phyloP scores from a whole-genome alignment of 2,113 vertebrate species.

The Ondatra zibethicus region DNA sequence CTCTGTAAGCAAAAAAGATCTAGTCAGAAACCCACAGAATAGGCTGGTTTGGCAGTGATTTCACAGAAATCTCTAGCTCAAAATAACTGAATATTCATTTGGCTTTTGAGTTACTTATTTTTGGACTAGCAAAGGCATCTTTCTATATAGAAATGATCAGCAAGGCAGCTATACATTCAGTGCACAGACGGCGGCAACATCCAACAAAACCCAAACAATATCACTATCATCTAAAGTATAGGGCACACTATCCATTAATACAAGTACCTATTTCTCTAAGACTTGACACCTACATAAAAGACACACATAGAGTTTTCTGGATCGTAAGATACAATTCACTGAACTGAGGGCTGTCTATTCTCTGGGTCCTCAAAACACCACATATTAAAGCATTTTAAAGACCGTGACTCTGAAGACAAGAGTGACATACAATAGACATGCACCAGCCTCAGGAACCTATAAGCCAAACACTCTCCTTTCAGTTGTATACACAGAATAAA shows the following conservation, averaged over 20 bases:
- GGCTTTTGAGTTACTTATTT: background rate
- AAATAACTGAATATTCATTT: background rate
- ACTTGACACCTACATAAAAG: background rate
- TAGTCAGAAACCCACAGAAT: background rate
- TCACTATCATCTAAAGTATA: background rate
- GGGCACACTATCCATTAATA: background rate
- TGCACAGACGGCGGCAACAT: background rate
- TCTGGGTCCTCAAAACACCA: background rate
- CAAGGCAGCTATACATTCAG: background rate
- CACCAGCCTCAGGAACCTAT: background rate
- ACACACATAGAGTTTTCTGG: background rate
- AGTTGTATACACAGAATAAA: background rate
- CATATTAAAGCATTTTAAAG: background rate
- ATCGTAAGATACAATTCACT: background rate
- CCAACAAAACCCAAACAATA: background rate
- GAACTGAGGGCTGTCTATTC: background rate
- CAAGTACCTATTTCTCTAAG: background rate
- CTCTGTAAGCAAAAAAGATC: background rate
- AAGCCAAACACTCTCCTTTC: background rate
- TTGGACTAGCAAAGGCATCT: background rate
- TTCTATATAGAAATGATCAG: background rate
- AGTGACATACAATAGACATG: background rate
- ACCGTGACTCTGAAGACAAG: background rate
- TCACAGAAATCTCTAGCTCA: background rate
- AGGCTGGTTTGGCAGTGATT: background rate